Percentiles rank a stretch among this genome's conserved stretches.
Evolutionary conservation across 2,797 vertebrate genomes (phyloP).

Genomic region (Oreonectes daqikongensis): DNA sequence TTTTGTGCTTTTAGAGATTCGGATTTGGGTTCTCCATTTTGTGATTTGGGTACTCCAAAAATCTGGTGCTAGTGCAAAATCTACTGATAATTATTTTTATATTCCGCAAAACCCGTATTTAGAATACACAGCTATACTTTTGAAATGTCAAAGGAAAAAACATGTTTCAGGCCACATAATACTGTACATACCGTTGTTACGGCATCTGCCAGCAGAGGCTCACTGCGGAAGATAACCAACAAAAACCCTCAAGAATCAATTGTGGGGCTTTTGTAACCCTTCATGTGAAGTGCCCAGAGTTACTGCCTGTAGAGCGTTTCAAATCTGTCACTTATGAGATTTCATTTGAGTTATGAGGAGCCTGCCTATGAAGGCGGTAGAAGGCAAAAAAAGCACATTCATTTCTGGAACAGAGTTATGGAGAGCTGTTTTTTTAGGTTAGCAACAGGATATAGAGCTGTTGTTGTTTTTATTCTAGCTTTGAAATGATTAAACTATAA

Average conservation of each 20-base stretch:
- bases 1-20: no score
- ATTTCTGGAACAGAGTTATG: not conserved
- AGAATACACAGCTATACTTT: not conserved
- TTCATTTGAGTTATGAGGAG: slow-evolving; percentile 19
- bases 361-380: not conserved
- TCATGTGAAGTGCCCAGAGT: slow-evolving; percentile 6
- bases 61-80: not conserved
- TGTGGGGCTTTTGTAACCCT: slow-evolving; percentile 3
- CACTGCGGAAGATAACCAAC: not conserved
- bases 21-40: no score
- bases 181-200: not conserved
- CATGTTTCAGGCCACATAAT: not conserved
- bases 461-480: slow-evolving; percentile 24
- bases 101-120: not conserved
- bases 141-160: not conserved
- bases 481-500: slow-evolving; percentile 43
- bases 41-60: no score
- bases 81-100: not conserved
- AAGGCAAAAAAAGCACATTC: not conserved
- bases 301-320: slow-evolving; percentile 4
- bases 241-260: not conserved
- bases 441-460: slow-evolving; percentile 29
- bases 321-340: slow-evolving; percentile 22
- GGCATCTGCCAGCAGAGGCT: not conserved
- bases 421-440: slow-evolving; percentile 29